Base-by-base conservation (phyloP, 2,113 vertebrate genomes). In the Odobenus rosmarus region DNA sequence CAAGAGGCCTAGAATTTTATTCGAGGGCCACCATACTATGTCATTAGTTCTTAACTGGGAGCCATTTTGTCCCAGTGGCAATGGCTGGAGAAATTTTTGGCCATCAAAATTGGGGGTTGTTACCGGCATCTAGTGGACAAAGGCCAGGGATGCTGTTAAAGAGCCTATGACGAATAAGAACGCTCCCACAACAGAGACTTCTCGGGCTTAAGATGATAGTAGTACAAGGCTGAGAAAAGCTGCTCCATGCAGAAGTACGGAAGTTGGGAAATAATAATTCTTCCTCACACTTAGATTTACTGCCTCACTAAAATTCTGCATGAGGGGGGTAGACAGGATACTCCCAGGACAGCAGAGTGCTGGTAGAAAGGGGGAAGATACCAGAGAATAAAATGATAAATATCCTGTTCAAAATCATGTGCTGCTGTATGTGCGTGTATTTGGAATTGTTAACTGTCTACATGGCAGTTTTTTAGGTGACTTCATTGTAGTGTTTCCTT, bases 71-170 rank as follows among this genome's bases (percentile, higher is more conserved):
- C n/a, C 19, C 42, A 33, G 59, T 42, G 64, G 3, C 15, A 80
- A 57, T n/a, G 23, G 59, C 16, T 88, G 46, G 23, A 88, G 33
- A 81, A 71, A 82, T 10, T 59, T 86, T 31, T 53, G 9, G 1
- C 24, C 88, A 49, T 90, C 33, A 26, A 3, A 77, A 67, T 49
- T 53, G 4, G 33, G 77, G 6, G 21, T n/a, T 88, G 24, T 91
- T 97, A 77, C 86, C 88, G 80, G 92, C 88, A 95, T 72, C 82
- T 61, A 93, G 80, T 94, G 83, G 55, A 42, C 72, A 91, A 85
- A 82, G 15, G 26, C 53, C 16, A 64, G 19, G 57, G 57, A 55
- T 51, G 24, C 46, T 71, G 21, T 26, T 53, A n/a, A 51, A 46
- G 5, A 5, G n/a, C 21, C 1, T 18, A 33, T 3, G 42, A 18